Base-by-base conservation (phyloP, 2,113 vertebrate species). In the Phylloscopus whistleri region DNA sequence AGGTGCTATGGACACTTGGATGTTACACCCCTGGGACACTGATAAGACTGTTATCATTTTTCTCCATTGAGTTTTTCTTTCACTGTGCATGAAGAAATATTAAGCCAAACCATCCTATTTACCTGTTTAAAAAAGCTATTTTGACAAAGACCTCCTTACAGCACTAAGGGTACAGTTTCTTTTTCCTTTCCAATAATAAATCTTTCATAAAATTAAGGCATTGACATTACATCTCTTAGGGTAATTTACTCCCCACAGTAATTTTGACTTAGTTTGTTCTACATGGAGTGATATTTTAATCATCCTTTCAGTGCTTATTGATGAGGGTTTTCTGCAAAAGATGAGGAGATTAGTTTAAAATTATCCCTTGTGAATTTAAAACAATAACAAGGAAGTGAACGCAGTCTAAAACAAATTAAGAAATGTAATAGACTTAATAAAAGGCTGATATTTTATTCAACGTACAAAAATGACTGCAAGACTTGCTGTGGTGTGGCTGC, bases 331-430 rank as follows among this genome's bases (percentile, higher is more conserved):
- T 94, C 91, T 87, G 86, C 94, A 96, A 97, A 98, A 98, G 97
- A 98, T 98, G 96, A 97, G 96, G 96, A 97, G 95, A 97, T 98
- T 98, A 98, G 96, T 96, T 98, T 98, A 97, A 98, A 98, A 97
- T 97, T 96, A 97, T 97, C 97, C 93, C 94, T 89, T 92, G 94
- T 68, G 95, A 97, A 96, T 97, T 97, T 97, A 97, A 98, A 98
- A 98, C 97, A 97, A 96, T 97, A 97, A 97, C 75, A 97, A 92
- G 86, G 52, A 97, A 77, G 66, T 86, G 91, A 97, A 96, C 81
- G 90, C 84, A 95, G 77, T 92, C 81, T 94, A 93, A 97, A 97
- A 96, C 94, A 97, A 97, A 97, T 96, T 97, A 96, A 95, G 69
- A 95, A 93, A 93, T 95, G 70, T 95, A 96, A 95, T 67, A 93